Evolutionary conservation across 2,888 invertebrate species (phyloP).

Genomic region (Nezara viridula): DNA sequence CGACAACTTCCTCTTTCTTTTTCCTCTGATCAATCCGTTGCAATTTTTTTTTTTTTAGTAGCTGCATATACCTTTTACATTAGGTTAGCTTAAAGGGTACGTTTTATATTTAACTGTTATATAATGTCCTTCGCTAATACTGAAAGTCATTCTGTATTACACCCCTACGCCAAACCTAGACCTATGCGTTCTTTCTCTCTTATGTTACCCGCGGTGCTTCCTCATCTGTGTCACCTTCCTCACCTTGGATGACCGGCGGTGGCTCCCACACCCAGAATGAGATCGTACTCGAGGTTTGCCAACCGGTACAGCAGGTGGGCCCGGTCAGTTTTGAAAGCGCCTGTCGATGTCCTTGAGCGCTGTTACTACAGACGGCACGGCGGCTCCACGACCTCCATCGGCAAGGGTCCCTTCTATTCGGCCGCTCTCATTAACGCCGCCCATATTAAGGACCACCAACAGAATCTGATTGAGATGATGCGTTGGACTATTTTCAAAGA

Average conservation of each 20-base stretch:
- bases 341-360: background rate
- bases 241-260: background rate
- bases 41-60: too few relatives aligned
- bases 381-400: background rate
- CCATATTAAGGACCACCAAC: background rate
- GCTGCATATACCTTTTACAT: too few relatives aligned
- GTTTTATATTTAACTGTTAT: too few relatives aligned
- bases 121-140: too few relatives aligned
- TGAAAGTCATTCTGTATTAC: too few relatives aligned
- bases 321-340: slow-evolving; percentile 8
- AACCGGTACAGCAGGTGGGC: slow-evolving; percentile 44
- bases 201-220: too few relatives aligned
- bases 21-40: too few relatives aligned
- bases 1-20: too few relatives aligned
- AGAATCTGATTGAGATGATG: background rate
- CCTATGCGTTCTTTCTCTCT: too few relatives aligned
- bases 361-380: slow-evolving; percentile 35
- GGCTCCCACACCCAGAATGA: background rate
- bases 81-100: too few relatives aligned
- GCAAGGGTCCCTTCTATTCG: background rate
- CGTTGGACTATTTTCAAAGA: background rate
- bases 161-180: too few relatives aligned
- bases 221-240: background rate
- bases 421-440: background rate
- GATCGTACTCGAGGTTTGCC: background rate